A percentile compares a stretch with the other conserved stretches of the same genome.
phyloP scores from a whole-genome alignment of 2,797 vertebrate species.

The Pseudotriccus pelzelni region DNA sequence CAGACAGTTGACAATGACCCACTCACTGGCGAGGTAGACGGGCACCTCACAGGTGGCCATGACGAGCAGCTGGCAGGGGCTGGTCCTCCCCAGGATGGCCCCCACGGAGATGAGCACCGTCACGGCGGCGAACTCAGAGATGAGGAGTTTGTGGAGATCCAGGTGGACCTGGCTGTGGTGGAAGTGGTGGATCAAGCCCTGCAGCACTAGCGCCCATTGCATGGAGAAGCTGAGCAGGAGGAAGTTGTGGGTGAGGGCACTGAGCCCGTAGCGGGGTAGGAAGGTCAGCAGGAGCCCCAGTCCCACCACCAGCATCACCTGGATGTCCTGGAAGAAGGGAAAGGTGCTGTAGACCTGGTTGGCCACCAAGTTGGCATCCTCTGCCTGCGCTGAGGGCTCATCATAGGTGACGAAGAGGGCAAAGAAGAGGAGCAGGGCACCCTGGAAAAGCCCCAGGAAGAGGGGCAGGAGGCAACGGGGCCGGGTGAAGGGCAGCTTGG shows the following conservation, averaged over 20 bases:
- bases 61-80: constrained; percentile 83
- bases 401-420: constrained; percentile 78
- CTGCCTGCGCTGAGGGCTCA: constrained; percentile 48
- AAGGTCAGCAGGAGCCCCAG: constrained; percentile 85
- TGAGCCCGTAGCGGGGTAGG: constrained; percentile 81
- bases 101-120: constrained; percentile 85
- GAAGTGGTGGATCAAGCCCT: constrained; percentile 82
- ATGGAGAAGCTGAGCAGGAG: constrained; percentile 82
- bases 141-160: constrained; percentile 80
- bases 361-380: constrained; percentile 61
- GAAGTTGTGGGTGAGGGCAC: constrained; percentile 84
- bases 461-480: constrained; percentile 73
- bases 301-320: constrained; percentile 87
- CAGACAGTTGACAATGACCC: constrained; percentile 76
- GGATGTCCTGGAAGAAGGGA: constrained; percentile 83
- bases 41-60: constrained; percentile 84
- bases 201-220: constrained; percentile 86
- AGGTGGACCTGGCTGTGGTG: constrained; percentile 78
- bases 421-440: constrained; percentile 72
- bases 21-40: constrained; percentile 78
- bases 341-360: constrained; percentile 77
- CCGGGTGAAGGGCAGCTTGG: not conserved
- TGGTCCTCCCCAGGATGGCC: constrained; percentile 83
- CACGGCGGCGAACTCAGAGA: constrained; percentile 83
- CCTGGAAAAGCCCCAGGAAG: constrained; percentile 76